These are phyloP conservation scores for Agrypnia vestita DNA, from an alignment of 1,140 invertebrate genomes.

Conservation along the genomic window DNA sequence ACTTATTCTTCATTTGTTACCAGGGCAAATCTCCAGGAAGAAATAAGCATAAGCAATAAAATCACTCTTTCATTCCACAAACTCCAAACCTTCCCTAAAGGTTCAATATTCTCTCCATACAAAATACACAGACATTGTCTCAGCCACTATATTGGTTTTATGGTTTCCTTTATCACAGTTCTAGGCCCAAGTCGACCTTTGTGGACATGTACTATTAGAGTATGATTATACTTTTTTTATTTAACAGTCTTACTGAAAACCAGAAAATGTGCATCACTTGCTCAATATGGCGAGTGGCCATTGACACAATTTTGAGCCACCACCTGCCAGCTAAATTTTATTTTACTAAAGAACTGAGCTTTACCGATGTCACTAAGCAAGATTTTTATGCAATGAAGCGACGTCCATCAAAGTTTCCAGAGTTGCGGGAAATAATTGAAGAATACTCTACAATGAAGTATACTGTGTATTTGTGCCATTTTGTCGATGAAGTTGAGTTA, in stretches of 20 bases:
- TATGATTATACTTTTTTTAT: too few relatives aligned
- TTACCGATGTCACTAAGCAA: constrained; percentile 72
- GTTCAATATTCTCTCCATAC: too few relatives aligned
- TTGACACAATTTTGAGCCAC: constrained; percentile 71
- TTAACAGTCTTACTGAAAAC: constrained; percentile 72
- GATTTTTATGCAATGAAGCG: constrained; percentile 61
- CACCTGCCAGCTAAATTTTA: constrained; percentile 75
- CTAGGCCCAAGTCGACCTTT: too few relatives aligned
- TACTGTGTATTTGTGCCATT: constrained; percentile 40
- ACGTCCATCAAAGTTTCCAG: constrained; percentile 21
- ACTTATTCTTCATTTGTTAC: too few relatives aligned
- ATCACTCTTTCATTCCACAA: too few relatives aligned
- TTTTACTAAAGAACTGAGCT: constrained; percentile 71
- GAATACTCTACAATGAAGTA: constrained; percentile 7
- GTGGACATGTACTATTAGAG: too few relatives aligned
- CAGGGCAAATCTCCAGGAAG: too few relatives aligned
- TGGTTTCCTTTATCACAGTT: too few relatives aligned
- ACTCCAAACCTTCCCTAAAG: too few relatives aligned
- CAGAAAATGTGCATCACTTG: constrained; percentile 67
- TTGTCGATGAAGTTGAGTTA: constrained; percentile 13
- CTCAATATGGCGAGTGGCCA: constrained; percentile 72
- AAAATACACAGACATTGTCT: too few relatives aligned
- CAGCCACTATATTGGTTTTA: too few relatives aligned
- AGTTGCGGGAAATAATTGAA: constrained; percentile 26
- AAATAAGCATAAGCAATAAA: too few relatives aligned